phyloP scores from a whole-genome alignment of 2,797 vertebrate species.

The Myotis findleyi region DNA sequence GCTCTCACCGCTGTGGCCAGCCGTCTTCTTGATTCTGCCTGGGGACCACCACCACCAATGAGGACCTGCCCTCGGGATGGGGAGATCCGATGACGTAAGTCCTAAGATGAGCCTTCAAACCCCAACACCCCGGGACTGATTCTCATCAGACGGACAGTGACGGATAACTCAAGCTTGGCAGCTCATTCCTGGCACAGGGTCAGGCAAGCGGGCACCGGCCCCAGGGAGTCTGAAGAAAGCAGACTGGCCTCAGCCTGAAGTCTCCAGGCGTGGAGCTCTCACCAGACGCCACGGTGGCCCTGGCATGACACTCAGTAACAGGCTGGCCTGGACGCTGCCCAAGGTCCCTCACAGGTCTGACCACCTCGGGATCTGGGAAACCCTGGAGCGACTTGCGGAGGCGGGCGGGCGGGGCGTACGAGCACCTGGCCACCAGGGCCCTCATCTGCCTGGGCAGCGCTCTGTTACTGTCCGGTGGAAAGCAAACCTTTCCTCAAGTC shows the following conservation, averaged over 20 bases:
- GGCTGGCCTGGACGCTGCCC: background rate
- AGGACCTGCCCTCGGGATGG: background rate
- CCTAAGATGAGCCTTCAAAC: background rate
- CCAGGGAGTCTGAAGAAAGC: rapidly evolving
- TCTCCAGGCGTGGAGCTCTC: rapidly evolving
- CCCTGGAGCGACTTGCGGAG: rapidly evolving
- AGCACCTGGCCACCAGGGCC: background rate
- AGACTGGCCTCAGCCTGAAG: background rate
- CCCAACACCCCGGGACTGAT: rapidly evolving
- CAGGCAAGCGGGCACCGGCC: rapidly evolving
- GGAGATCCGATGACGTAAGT: background rate
- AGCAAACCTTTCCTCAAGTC: background rate
- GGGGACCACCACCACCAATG: rapidly evolving
- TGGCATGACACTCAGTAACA: background rate
- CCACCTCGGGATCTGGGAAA: background rate
- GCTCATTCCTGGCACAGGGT: rapidly evolving
- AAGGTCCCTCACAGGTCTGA: background rate
- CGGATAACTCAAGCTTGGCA: rapidly evolving
- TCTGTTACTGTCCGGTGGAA: background rate
- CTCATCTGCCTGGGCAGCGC: rapidly evolving
- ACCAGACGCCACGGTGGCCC: rapidly evolving
- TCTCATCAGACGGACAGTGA: background rate
- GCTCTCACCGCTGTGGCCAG: too few species aligned
- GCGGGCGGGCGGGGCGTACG: rapidly evolving
- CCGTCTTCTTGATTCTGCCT: rapidly evolving